Evolutionary conservation across 2,888 invertebrate genomes (phyloP).

Genomic region (Microctonus brassicae): DNA sequence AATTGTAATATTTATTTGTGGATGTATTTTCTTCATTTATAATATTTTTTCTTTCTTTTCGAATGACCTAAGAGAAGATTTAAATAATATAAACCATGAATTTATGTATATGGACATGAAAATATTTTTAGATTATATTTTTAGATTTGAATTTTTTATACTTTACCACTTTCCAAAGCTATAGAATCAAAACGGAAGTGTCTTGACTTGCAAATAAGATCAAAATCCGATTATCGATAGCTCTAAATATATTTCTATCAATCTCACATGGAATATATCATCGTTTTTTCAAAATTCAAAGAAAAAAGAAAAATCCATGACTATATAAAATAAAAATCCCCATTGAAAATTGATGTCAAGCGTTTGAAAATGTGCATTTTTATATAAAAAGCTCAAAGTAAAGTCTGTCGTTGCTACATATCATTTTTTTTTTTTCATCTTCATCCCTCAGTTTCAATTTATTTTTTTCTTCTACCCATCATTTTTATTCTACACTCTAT

Average conservation of each 20-base stretch:
- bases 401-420: too few species aligned
- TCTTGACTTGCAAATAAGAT: background rate
- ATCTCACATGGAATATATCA: background rate
- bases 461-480: background rate
- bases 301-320: background rate
- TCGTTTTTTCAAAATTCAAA: background rate
- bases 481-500: background rate
- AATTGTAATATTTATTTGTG: too few species aligned
- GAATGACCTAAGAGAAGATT: background rate
- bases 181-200: background rate
- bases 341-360: background rate
- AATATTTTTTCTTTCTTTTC: background rate
- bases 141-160: background rate
- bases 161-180: background rate
- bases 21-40: background rate
- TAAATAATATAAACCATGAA: background rate
- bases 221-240: background rate
- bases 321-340: background rate
- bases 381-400: background rate
- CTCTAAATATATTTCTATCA: background rate
- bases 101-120: background rate
- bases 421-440: background rate
- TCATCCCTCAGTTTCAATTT: background rate
- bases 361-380: background rate
- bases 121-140: background rate